A percentile compares a stretch with the other conserved stretches of the same genome.
Evolutionary conservation across 1,140 invertebrate genomes (phyloP).

Genomic region (Apis cerana): DNA sequence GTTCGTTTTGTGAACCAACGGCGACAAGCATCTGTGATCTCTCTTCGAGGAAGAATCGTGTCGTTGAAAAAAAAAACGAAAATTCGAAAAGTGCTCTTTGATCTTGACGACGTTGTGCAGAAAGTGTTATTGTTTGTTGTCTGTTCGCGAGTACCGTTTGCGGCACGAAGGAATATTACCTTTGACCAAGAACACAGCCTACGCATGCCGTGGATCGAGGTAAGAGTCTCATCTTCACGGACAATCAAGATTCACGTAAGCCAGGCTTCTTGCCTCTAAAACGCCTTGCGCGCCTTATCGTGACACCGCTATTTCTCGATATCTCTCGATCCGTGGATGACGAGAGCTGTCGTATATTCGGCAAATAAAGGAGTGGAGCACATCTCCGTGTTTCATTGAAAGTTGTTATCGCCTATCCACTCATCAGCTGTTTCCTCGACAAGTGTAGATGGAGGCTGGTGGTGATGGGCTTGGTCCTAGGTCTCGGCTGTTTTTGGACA

Average conservation of each 20-base stretch:
- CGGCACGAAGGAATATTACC: constrained; percentile 40
- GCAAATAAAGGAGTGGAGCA: neutral
- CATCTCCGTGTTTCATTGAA: neutral
- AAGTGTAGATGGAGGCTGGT: too few species aligned
- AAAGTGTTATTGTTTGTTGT: constrained; percentile 50
- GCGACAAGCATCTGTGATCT: constrained; percentile 5
- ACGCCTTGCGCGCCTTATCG: constrained; percentile 1
- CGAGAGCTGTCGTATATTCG: neutral
- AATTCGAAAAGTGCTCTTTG: constrained; percentile 13
- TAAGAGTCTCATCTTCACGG: constrained; percentile 56
- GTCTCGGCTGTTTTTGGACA: too few species aligned
- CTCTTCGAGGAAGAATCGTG: neutral
- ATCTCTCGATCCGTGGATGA: constrained; percentile 18
- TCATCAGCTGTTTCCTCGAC: too few species aligned
- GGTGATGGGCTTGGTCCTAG: too few species aligned
- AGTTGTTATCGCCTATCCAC: neutral
- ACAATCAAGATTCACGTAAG: neutral
- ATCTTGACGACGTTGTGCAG: constrained; percentile 2
- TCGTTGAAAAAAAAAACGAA: neutral
- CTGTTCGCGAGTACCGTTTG: neutral
- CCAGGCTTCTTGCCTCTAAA: constrained; percentile 19
- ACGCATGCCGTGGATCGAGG: constrained; percentile 75
- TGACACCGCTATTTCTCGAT: constrained; percentile 5
- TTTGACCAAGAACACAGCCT: constrained; percentile 58
- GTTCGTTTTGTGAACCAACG: neutral